These are phyloP conservation scores for Matsumyia berberina DNA, from an alignment of 2,888 invertebrate species.

Conservation along the genomic window DNA sequence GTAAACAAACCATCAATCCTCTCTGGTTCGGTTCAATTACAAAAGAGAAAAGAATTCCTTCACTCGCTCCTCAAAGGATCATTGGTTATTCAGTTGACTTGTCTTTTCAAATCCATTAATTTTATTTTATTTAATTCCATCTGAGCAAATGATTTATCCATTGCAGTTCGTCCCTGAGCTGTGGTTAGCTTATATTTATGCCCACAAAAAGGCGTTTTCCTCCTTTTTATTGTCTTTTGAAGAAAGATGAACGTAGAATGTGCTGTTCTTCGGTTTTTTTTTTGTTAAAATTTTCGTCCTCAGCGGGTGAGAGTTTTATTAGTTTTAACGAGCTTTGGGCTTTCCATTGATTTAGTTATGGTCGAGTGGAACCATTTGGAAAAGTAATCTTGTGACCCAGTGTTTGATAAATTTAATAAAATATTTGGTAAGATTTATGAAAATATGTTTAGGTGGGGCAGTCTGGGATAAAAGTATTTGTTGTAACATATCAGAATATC, in stretches of 20 bases:
- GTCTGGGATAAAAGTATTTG: no score
- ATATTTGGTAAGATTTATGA: no score
- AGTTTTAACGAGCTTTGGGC: neutral
- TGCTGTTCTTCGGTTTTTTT: neutral
- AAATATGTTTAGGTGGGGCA: no score
- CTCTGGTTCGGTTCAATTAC: neutral
- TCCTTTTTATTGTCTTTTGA: neutral
- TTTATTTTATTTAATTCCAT: conserved; percentile 1
- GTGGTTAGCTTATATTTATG: neutral
- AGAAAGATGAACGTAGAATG: neutral
- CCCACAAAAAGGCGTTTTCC: neutral
- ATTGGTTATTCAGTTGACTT: conserved; percentile 7
- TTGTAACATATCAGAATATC: no score
- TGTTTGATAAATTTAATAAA: no score
- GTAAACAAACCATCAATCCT: neutral
- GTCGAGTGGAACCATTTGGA: no score
- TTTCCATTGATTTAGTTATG: neutral
- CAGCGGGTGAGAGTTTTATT: neutral
- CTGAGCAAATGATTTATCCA: conserved; percentile 1
- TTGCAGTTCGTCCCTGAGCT: conserved; percentile 5
- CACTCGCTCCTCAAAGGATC: neutral
- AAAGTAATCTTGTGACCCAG: no score
- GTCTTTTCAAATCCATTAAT: conserved; percentile 6
- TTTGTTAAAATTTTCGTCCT: neutral
- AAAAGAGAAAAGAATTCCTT: neutral